Conservation (phyloP, 1,140 invertebrate genomes). For the Geopemphigus sp. region DNA sequence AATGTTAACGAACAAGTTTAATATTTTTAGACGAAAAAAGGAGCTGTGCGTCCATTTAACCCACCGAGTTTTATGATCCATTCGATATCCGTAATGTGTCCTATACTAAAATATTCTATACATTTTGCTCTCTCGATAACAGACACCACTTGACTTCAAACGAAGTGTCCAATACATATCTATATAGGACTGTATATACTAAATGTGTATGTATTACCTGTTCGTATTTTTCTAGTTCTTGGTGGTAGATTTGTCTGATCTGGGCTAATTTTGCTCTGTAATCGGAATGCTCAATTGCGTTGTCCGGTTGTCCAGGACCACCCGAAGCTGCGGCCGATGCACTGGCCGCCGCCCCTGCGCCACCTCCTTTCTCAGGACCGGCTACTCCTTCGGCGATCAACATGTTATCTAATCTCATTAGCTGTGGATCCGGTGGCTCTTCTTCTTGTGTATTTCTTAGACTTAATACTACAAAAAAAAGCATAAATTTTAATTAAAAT, state of each 20-base stretch:
- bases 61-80: too few relatives aligned
- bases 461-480: conserved; percentile 75
- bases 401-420: conserved; percentile 99
- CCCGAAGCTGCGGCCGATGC: conserved; percentile 84
- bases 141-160: too few relatives aligned
- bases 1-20: too few relatives aligned
- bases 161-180: too few relatives aligned
- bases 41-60: too few relatives aligned
- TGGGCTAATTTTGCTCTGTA: conserved; percentile 98
- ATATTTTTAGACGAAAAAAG: too few relatives aligned
- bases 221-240: conserved; percentile 99
- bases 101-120: too few relatives aligned
- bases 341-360: conserved; percentile 84
- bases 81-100: too few relatives aligned
- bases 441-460: conserved; percentile 97
- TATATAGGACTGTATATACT: too few relatives aligned
- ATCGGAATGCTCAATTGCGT: conserved; percentile 98
- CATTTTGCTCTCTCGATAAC: too few relatives aligned
- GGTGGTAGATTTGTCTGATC: conserved; percentile 98
- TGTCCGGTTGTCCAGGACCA: conserved; percentile 77
- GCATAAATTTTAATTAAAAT: neutral
- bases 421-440: conserved; percentile 96
- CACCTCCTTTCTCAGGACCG: conserved; percentile 94
- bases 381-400: conserved; percentile 98
- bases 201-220: conserved; percentile 63